Percentiles rank a stretch among this genome's conserved stretches.
Evolutionary conservation across 2,797 vertebrate species (phyloP).

Genomic region (Urophycis tenuis): DNA sequence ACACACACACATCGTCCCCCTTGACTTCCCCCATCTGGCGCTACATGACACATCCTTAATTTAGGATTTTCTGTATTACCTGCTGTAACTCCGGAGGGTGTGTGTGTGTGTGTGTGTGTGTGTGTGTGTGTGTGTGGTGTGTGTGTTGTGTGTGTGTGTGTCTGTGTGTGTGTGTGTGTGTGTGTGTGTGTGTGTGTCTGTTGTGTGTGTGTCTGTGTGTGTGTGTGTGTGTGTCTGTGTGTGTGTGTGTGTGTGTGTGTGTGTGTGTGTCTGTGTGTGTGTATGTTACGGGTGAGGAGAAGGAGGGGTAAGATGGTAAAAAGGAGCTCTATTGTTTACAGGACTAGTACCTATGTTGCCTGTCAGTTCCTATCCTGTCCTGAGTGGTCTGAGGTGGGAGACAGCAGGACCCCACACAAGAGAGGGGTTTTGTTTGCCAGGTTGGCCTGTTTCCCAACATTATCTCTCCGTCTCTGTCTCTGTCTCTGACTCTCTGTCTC

Average conservation of each 20-base stretch:
- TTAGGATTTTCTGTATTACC: constrained; percentile 56
- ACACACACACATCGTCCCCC: constrained; percentile 29
- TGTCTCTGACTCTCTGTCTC: background rate
- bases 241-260: background rate
- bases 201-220: background rate
- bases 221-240: background rate
- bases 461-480: background rate
- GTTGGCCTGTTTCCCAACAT: constrained; percentile 13
- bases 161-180: background rate
- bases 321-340: constrained; percentile 56
- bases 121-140: background rate
- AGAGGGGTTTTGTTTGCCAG: constrained; percentile 56
- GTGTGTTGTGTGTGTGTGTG: background rate
- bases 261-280: background rate
- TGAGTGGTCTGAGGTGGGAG: constrained; percentile 25
- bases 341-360: constrained; percentile 39
- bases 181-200: background rate
- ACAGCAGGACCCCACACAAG: constrained; percentile 29
- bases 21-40: constrained; percentile 36
- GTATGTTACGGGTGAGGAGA: background rate
- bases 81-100: constrained; percentile 39
- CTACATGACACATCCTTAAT: constrained; percentile 49
- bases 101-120: background rate
- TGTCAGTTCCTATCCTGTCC: constrained; percentile 57
- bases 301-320: background rate